Percentiles rank a stretch among this genome's conserved stretches.
These are phyloP conservation scores for Phalera bucephala DNA, from an alignment of 2,888 invertebrate genomes.

Conservation along the genomic window DNA sequence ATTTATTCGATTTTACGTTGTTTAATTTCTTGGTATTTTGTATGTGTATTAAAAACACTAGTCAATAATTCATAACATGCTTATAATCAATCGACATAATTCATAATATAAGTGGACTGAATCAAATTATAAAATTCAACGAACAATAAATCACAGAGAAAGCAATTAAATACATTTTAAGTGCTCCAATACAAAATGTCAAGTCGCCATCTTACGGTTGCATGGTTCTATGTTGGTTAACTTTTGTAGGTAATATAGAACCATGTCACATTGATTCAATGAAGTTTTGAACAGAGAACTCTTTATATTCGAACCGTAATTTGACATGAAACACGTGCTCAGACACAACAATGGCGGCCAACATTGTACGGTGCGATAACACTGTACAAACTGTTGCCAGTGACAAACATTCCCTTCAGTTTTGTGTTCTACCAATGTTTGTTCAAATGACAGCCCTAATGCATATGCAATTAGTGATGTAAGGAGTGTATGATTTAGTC, in stretches of 20 bases:
- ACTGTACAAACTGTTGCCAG: constrained; percentile 4
- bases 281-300: constrained; percentile 18
- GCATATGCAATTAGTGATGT: not conserved
- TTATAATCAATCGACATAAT: no score
- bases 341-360: constrained; percentile 32
- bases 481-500: not conserved
- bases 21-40: no score
- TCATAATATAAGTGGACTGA: no score
- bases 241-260: no score
- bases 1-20: no score
- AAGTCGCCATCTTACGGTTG: no score
- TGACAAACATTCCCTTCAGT: constrained; percentile 11
- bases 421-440: constrained; percentile 26
- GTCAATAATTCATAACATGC: no score
- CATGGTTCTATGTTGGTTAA: no score
- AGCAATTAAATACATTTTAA: not conserved
- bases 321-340: constrained; percentile 41
- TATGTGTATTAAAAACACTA: no score
- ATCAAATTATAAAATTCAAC: no score
- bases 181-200: not conserved
- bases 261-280: no score
- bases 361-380: constrained; percentile 34
- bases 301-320: constrained; percentile 24
- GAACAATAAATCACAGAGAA: not conserved
- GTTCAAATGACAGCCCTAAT: constrained; percentile 12